Evolutionary conservation across 1,140 invertebrate genomes (phyloP).

Genomic region (Lepidostoma basale): DNA sequence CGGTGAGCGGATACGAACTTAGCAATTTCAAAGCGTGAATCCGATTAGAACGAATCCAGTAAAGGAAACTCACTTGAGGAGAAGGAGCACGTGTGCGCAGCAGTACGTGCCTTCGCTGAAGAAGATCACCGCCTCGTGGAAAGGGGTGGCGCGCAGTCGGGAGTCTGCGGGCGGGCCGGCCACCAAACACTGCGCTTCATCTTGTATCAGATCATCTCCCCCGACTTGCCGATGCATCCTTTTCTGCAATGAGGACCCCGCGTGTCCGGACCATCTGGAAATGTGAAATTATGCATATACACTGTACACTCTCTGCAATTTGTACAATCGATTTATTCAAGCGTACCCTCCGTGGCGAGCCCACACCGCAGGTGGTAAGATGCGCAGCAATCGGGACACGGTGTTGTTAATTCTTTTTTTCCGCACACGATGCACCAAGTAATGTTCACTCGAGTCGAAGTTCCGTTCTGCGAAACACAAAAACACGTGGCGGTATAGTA

Average conservation of each 20-base stretch:
- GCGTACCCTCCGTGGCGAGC: background rate
- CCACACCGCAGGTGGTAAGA: background rate
- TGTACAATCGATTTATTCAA: background rate
- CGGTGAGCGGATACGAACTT: too few species aligned
- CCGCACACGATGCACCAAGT: background rate
- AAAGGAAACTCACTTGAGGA: too few species aligned
- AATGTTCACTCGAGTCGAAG: too few species aligned
- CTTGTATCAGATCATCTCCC: background rate
- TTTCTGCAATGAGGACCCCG: background rate
- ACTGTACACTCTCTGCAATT: background rate
- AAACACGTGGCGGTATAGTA: too few species aligned
- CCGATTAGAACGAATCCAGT: too few species aligned
- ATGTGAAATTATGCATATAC: background rate
- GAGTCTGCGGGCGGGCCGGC: background rate
- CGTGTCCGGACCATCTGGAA: background rate
- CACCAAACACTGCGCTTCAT: background rate
- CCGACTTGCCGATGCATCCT: background rate
- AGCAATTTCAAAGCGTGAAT: too few species aligned
- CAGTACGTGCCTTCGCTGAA: too few species aligned
- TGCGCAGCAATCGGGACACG: background rate
- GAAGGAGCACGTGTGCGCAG: too few species aligned
- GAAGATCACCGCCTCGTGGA: too few species aligned
- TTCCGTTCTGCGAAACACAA: too few species aligned
- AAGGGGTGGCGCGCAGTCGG: too few species aligned
- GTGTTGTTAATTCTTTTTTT: background rate